phyloP scores from a whole-genome alignment of 2,888 invertebrate species.

The Caenorhabditis sulstoni region DNA sequence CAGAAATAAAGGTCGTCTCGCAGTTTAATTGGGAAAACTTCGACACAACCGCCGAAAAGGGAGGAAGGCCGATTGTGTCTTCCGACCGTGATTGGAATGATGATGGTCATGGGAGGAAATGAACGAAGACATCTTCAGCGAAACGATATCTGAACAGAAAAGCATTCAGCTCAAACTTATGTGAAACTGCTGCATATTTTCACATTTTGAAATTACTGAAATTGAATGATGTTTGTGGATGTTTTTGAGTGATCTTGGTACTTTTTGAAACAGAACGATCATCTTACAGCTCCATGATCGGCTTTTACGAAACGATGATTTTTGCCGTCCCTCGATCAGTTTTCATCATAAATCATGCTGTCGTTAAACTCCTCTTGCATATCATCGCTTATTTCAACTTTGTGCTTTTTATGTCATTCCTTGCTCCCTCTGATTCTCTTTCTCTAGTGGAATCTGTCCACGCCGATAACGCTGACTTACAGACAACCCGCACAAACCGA shows the following conservation, averaged over 20 bases:
- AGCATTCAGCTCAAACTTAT: too few relatives aligned
- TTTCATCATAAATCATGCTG: conserved; percentile 51
- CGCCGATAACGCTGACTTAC: conserved; percentile 34
- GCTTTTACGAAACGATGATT: neutral
- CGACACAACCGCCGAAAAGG: conserved; percentile 3
- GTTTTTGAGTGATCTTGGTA: too few relatives aligned
- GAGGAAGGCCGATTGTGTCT: conserved; percentile 34
- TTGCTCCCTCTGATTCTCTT: conserved; percentile 23
- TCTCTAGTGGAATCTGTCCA: conserved; percentile 16
- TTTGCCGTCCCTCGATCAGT: conserved; percentile 15
- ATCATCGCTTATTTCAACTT: conserved; percentile 47
- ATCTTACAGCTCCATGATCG: neutral
- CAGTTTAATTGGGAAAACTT: conserved; percentile 57
- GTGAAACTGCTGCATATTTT: too few relatives aligned
- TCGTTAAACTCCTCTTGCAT: conserved; percentile 23
- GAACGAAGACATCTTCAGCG: too few relatives aligned
- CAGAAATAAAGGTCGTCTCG: conserved; percentile 50
- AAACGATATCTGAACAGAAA: too few relatives aligned
- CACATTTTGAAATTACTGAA: too few relatives aligned
- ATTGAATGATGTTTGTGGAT: too few relatives aligned
- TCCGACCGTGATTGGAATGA: conserved; percentile 18
- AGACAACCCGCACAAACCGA: conserved; percentile 45
- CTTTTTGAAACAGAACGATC: too few relatives aligned
- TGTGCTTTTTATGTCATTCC: conserved; percentile 52
- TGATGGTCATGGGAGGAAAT: neutral